Base-by-base conservation (phyloP, 1,140 invertebrate species). In the Zaprionus ornatus region DNA sequence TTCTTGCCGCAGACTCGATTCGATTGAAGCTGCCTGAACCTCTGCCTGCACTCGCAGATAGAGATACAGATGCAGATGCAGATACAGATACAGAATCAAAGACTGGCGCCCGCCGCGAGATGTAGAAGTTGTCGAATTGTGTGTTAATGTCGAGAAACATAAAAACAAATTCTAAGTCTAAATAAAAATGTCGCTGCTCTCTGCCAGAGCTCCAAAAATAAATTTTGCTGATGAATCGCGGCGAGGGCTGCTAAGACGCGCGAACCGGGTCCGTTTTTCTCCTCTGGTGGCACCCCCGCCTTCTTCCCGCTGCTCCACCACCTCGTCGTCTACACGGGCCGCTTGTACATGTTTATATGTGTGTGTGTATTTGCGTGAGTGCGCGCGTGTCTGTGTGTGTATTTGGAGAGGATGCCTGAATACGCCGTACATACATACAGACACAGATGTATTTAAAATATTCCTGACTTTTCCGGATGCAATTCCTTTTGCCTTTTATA, bases 201-300 rank as follows among this genome's bases (percentile, higher is more conserved):
- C 73, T 65, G 80, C 84, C 84, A 86, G 73, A 87, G 77, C 74
- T 88, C 84, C 84, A 87, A 87, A 87, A 87, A 87, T 87, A 87
- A 83, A 87, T 87, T 84, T 88, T 74, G 68, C 74, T 80, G 69
- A 74, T 74, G 74, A 71, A 68, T 71, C 73, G 40, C 40, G 74
- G 62, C 37, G 84, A 79, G 67, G 77, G 83, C 79, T 74, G 69
- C 48, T 71, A 79, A 57, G 63, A 69, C 71, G 50, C 50, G 59
- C 48, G 79, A 69, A 66, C 84, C 84, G 84, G 84, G 84, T 88
- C 40, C n/a, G 40, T 45, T n/a, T 42, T 45, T 45, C 40, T 9
- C n/a, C 6, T 32, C 29, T 32, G 2, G 9, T 32, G n/a, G n/a
- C n/a, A 15, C 15, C 15, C 40, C n/a, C n/a, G n/a, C n/a, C 40